Evolutionary conservation across 2,113 vertebrate species (phyloP).

Genomic region (Hiodon tergisus): DNA sequence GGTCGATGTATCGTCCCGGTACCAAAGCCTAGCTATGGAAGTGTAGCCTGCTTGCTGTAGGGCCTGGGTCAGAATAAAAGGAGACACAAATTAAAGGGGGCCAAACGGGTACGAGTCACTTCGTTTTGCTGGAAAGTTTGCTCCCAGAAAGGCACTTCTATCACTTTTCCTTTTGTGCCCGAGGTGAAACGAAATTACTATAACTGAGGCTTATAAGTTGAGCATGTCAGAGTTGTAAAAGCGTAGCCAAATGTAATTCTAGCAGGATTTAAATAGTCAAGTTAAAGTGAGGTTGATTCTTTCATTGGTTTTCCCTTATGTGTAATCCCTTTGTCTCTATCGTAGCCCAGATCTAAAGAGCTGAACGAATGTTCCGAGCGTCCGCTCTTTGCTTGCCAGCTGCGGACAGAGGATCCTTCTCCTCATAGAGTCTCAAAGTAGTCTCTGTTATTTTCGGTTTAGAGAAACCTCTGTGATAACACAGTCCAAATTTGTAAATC

Average conservation of each 20-base stretch:
- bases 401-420: neutral
- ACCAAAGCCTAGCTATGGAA: neutral
- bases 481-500: too few species aligned
- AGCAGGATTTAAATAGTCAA: constrained; percentile 8
- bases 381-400: neutral
- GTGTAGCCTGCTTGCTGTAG: neutral
- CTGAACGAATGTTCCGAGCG: neutral
- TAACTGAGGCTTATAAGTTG: neutral
- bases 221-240: neutral
- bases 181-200: neutral
- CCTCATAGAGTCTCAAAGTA: neutral
- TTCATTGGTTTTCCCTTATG: neutral
- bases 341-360: neutral
- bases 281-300: neutral
- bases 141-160: neutral
- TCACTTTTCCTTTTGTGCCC: neutral
- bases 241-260: neutral
- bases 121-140: neutral
- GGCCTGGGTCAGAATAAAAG: neutral
- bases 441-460: neutral
- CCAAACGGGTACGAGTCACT: too few species aligned
- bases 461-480: neutral
- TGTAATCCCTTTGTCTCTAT: neutral
- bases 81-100: neutral
- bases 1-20: too few species aligned